Percentiles rank a stretch among this genome's conserved stretches.
These are phyloP conservation scores for Lasius fuliginosus DNA, from an alignment of 2,888 invertebrate genomes.

Conservation along the genomic window DNA sequence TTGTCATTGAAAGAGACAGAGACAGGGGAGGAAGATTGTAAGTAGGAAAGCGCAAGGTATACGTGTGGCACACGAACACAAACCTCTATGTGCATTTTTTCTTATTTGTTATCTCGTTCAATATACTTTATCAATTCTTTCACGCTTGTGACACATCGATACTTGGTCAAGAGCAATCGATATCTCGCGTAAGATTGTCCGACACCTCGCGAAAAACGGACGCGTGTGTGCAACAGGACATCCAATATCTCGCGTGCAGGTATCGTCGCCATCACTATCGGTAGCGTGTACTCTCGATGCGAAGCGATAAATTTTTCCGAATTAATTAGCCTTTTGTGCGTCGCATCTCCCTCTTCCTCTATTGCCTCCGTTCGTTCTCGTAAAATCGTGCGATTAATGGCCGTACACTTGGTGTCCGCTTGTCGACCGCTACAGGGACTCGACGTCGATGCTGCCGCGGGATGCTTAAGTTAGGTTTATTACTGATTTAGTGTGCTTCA, in stretches of 20 bases:
- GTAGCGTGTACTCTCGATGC: slow-evolving; percentile 61
- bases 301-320: slow-evolving; percentile 75
- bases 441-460: slow-evolving; percentile 40
- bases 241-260: slow-evolving; percentile 26
- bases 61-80: not conserved
- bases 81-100: not conserved
- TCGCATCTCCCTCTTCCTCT: slow-evolving; percentile 52
- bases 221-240: slow-evolving; percentile 27
- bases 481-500: slow-evolving; percentile 45
- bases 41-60: not conserved
- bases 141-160: not conserved
- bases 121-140: not conserved
- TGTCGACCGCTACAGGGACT: slow-evolving; percentile 45
- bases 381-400: slow-evolving; percentile 72
- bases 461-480: slow-evolving; percentile 54
- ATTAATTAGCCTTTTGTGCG: slow-evolving; percentile 82
- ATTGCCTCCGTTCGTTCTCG: slow-evolving; percentile 53
- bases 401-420: slow-evolving; percentile 60
- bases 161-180: slow-evolving; percentile 1
- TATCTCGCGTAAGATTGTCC: slow-evolving; percentile 11
- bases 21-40: not conserved
- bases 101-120: not conserved
- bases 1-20: slow-evolving; percentile 22
- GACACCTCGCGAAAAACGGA: slow-evolving; percentile 16
- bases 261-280: slow-evolving; percentile 40